Conservation (phyloP, 2,797 vertebrate genomes). For the Scarus forsteni region DNA sequence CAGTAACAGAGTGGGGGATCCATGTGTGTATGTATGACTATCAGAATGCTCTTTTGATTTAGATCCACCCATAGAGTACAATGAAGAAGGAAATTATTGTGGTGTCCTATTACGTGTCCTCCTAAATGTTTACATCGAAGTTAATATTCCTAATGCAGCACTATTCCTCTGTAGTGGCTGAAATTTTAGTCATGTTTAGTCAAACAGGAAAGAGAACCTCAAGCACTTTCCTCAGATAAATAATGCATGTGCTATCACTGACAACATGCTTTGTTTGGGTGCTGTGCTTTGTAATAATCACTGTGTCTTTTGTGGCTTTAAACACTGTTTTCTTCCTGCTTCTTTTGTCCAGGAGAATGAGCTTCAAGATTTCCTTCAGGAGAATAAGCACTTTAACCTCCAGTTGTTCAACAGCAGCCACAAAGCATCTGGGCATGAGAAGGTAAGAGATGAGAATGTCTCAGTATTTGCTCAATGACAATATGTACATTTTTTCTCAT, state of each 20-base stretch:
- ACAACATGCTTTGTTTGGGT: conserved; percentile 53
- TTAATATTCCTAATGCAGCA: conserved; percentile 13
- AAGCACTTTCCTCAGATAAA: conserved; percentile 56
- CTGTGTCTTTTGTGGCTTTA: conserved; percentile 40
- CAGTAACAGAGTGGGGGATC: not conserved
- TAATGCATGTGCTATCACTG: conserved; percentile 66
- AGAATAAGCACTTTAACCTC: conserved; percentile 84
- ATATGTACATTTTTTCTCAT: not conserved
- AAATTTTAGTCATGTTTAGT: conserved; percentile 56
- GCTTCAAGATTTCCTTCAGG: conserved; percentile 87
- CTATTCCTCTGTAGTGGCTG: conserved; percentile 23
- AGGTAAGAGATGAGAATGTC: conserved; percentile 83
- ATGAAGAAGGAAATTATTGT: conserved; percentile 2
- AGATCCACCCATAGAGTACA: conserved; percentile 3
- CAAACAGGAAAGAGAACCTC: conserved; percentile 52
- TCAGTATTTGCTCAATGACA: not conserved
- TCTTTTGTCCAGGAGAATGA: conserved; percentile 86
- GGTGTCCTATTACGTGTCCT: conserved; percentile 17
- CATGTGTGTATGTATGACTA: conserved; percentile 10
- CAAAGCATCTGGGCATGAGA: conserved; percentile 82
- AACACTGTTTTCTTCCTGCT: conserved; percentile 47
- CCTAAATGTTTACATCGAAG: conserved; percentile 17
- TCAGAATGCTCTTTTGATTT: conserved; percentile 31
- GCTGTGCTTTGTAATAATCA: conserved; percentile 50
- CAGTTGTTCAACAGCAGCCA: conserved; percentile 81